Evolutionary conservation across 2,888 invertebrate genomes (phyloP), one percentile per base, ranked within the genome.

Genomic region (Drosophila niveifrons): DNA sequence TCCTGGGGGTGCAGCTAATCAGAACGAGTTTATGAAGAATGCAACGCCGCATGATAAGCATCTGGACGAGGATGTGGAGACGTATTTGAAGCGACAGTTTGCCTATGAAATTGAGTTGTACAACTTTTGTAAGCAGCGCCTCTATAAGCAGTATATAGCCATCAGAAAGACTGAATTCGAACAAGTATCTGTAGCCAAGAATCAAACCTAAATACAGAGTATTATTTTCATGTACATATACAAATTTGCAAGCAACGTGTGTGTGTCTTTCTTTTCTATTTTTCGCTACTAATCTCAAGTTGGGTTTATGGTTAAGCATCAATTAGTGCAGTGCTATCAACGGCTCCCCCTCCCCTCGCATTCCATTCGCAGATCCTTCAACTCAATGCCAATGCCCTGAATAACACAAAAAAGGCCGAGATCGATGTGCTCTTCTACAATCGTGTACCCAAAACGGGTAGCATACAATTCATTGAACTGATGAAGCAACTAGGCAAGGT

Each of bases 41-140:
- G 13, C 58, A 0, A 82, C 85, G 18, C 89, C 88, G 7, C 87
- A 90, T 29, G 75, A 88, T 18, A 76, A 44, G 1, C 74, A 78
- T 13, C 58, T 90, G 72, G 90, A 90, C 39, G 77, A 78, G 52
- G 95, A 95, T 82, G 95, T 97, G 15, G 97, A 97, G 90, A 95
- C 96, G 36, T 94, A 97, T 55, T 95, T 97, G 10, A 94, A 96
- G 78, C 94, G 94, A 55, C 97, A 97, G 92, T 97, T 97, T 91
- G 96, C 96, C 0, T 94, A 95, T 56, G 97, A 97, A 93, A 96
- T 97, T 13, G 91, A 91, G 28, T 71, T 91, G 52, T 91, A 91
- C 51, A 64, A 86, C 43, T 91, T 91, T 65, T 88, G 90, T 61
- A 90, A 90, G 51, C 91, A 91, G 69, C 89, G 91, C n/a, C 78